Percentiles rank a stretch among this genome's conserved stretches.
phyloP scores from a whole-genome alignment of 2,888 invertebrate genomes.

The Machimus atricapillus region DNA sequence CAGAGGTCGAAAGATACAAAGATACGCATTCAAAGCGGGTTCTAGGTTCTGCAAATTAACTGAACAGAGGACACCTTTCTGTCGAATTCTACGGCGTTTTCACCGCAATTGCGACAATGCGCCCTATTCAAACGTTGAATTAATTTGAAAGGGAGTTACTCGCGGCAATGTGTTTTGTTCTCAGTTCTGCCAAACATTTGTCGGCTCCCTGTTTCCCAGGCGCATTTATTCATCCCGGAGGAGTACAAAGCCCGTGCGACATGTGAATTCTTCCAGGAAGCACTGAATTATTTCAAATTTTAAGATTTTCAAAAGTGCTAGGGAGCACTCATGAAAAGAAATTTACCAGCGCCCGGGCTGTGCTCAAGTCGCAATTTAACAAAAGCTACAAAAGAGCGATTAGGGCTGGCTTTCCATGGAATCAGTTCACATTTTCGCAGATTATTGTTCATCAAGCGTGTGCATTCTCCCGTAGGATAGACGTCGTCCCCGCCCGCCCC shows the following conservation, averaged over 20 bases:
- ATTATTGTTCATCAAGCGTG: slow-evolving; percentile 1
- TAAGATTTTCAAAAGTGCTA: neutral
- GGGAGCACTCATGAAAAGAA: neutral
- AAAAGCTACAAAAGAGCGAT: slow-evolving; percentile 11
- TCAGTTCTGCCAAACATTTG: neutral
- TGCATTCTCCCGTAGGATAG: neutral
- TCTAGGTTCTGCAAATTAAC: neutral
- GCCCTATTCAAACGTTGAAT: neutral
- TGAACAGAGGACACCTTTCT: neutral
- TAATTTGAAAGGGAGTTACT: neutral
- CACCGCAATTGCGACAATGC: neutral
- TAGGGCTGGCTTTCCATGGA: neutral
- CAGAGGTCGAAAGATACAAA: neutral
- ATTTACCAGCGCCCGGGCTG: neutral
- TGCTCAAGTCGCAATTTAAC: neutral
- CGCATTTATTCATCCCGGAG: neutral
- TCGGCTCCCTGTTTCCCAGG: neutral
- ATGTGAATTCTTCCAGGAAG: neutral
- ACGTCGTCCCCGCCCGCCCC: neutral
- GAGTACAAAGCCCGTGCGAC: neutral
- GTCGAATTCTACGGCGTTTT: neutral
- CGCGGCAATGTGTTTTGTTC: neutral
- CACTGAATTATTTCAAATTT: neutral
- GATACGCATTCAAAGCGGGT: neutral
- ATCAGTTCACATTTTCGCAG: slow-evolving; percentile 11